Conservation (phyloP, 2,888 invertebrate genomes). For the Mycogona germanica region DNA sequence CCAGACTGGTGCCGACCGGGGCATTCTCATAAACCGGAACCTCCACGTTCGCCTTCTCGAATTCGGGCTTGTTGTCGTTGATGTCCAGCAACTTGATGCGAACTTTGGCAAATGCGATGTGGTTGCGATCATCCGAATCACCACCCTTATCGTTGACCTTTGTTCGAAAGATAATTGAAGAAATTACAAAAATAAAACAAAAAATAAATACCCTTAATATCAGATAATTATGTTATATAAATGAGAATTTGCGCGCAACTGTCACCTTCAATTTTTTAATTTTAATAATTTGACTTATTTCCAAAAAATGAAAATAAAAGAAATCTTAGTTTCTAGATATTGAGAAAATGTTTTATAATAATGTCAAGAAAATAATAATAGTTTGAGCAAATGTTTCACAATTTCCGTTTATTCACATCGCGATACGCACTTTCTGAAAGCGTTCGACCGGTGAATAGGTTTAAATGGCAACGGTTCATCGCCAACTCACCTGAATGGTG, state of each 20-base stretch:
- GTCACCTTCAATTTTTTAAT: neutral
- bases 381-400: neutral
- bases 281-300: neutral
- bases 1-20: slow-evolving; percentile 74
- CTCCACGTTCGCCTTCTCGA: slow-evolving; percentile 86
- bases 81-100: slow-evolving; percentile 77
- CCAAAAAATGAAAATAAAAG: neutral
- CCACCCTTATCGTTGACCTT: slow-evolving; percentile 27
- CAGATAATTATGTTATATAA: neutral
- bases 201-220: neutral
- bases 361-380: neutral
- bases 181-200: neutral
- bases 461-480: neutral
- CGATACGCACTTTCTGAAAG: too few relatives aligned
- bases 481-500: slow-evolving; percentile 47
- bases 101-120: slow-evolving; percentile 92
- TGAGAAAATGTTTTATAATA: neutral
- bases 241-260: neutral
- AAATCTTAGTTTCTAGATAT: too few relatives aligned
- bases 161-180: neutral
- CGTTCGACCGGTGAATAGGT: too few relatives aligned
- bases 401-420: too few relatives aligned
- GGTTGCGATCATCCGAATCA: slow-evolving; percentile 74
- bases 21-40: slow-evolving; percentile 86
- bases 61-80: slow-evolving; percentile 95